These are phyloP conservation scores for Saccopteryx leptura DNA, from an alignment of 2,113 vertebrate genomes.

Conservation along the genomic window DNA sequence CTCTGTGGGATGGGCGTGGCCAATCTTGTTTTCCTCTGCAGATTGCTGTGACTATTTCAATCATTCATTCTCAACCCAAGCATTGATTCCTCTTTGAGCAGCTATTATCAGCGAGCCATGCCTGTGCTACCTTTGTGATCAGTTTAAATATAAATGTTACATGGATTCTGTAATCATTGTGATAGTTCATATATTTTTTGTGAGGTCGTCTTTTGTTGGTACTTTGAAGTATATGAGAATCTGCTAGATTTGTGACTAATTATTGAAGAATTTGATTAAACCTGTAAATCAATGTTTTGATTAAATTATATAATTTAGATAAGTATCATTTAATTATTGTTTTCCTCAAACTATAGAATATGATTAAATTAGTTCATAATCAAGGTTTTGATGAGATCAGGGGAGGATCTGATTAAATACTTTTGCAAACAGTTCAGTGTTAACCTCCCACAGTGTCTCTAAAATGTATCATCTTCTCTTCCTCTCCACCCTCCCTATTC, in stretches of 20 bases:
- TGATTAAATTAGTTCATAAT: background rate
- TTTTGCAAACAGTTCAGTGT: background rate
- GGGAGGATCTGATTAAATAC: background rate
- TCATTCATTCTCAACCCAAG: background rate
- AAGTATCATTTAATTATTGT: background rate
- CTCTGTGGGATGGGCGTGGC: background rate
- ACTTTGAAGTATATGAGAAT: conserved; percentile 36
- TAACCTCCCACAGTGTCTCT: background rate
- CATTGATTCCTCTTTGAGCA: background rate
- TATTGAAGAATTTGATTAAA: conserved; percentile 22
- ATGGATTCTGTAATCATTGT: background rate
- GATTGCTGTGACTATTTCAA: background rate
- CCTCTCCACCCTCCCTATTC: background rate
- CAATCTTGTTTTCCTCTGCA: background rate
- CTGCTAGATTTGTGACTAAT: conserved; percentile 42
- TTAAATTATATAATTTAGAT: background rate
- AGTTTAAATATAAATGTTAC: background rate
- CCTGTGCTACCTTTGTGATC: background rate
- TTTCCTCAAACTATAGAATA: background rate
- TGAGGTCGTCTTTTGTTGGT: background rate
- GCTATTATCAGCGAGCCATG: background rate
- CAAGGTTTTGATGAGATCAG: conserved; percentile 29
- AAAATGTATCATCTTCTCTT: background rate
- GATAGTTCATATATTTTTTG: background rate
- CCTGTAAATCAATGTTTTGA: conserved; percentile 31